Conservation (phyloP, 2,113 vertebrate species). For the Seriola aureovittata region DNA sequence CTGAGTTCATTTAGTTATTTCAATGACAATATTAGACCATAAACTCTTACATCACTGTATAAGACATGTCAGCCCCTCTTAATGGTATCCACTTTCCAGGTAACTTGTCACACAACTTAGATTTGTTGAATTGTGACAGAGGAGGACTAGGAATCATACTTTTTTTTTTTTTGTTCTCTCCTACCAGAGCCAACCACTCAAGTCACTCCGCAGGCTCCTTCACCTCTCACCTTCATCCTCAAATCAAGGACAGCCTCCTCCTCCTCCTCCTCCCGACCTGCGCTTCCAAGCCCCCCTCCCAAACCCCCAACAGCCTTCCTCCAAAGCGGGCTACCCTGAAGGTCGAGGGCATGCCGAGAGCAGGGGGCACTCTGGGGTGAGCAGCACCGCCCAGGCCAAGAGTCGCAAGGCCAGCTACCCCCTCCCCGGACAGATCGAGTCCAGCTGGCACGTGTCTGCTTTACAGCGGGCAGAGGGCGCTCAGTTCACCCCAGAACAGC, state of each 20-base stretch:
- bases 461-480: conserved; percentile 90
- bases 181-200: conserved; percentile 94
- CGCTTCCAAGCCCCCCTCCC: conserved; percentile 93
- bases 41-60: no score
- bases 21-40: no score
- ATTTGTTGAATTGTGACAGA: neutral
- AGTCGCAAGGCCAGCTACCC: conserved; percentile 92
- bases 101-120: neutral
- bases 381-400: conserved; percentile 86
- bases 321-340: conserved; percentile 87
- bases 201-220: conserved; percentile 95
- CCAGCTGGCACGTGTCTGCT: conserved; percentile 94
- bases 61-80: no score
- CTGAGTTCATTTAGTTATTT: neutral
- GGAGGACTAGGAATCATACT: neutral
- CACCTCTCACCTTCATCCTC: conserved; percentile 93
- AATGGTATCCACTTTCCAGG: neutral
- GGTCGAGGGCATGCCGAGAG: conserved; percentile 74
- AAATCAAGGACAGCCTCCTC: conserved; percentile 85
- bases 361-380: conserved; percentile 82
- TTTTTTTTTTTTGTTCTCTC: neutral
- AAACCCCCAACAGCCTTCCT: conserved; percentile 84
- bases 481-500: conserved; percentile 91
- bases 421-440: conserved; percentile 93
- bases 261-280: conserved; percentile 88